Evolutionary conservation across 1,140 invertebrate genomes (phyloP).

Genomic region (Mizuhopecten yessoensis): DNA sequence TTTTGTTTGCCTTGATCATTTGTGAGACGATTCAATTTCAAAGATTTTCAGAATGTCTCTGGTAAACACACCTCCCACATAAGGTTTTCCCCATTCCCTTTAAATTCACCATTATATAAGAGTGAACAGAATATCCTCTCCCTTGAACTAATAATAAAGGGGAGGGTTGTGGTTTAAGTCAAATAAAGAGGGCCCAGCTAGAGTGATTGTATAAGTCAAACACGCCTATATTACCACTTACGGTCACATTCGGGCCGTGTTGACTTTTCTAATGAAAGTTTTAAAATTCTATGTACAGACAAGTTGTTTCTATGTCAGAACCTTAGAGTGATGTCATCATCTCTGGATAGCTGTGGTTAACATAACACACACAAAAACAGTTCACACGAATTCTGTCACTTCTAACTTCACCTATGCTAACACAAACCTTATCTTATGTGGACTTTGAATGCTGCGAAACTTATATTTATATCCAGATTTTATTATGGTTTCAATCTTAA

Average conservation of each 20-base stretch:
- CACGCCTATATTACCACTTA: background rate
- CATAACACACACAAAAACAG: background rate
- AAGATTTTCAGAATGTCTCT: background rate
- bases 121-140: background rate
- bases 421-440: too few relatives aligned
- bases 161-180: background rate
- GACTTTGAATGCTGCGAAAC: too few relatives aligned
- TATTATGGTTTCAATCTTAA: too few relatives aligned
- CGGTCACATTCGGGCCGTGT: background rate
- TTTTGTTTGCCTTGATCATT: too few relatives aligned
- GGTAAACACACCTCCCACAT: background rate
- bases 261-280: background rate
- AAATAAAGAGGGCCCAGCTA: background rate
- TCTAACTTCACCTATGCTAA: too few relatives aligned
- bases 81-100: background rate
- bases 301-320: background rate
- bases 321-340: background rate
- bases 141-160: background rate
- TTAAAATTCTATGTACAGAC: background rate
- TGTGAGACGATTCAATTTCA: too few relatives aligned
- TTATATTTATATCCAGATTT: too few relatives aligned
- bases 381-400: too few relatives aligned
- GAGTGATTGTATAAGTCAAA: too few relatives aligned
- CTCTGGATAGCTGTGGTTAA: background rate
- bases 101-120: background rate